Evolutionary conservation across 1,140 invertebrate genomes (phyloP).

Genomic region (Melitaea cinxia): DNA sequence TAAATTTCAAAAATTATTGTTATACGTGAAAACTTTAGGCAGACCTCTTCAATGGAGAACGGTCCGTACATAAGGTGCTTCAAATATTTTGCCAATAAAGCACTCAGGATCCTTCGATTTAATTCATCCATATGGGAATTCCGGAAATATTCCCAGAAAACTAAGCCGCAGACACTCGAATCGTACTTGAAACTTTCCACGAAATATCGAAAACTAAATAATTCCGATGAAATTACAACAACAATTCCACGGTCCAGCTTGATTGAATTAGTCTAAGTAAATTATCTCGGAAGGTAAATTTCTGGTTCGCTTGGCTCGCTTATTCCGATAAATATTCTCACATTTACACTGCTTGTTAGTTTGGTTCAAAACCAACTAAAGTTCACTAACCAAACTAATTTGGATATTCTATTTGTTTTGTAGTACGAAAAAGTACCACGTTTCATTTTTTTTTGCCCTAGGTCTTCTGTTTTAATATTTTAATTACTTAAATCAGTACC

Average conservation of each 20-base stretch:
- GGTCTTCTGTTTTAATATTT: too few relatives aligned
- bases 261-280: conserved; percentile 27
- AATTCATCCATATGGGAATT: conserved; percentile 16
- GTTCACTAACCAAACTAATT: too few relatives aligned
- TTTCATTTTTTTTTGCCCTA: too few relatives aligned
- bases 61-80: not conserved
- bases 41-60: not conserved
- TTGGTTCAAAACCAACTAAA: too few relatives aligned
- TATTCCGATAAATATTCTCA: not conserved
- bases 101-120: conserved; percentile 1
- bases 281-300: conserved; percentile 26
- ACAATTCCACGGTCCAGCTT: conserved; percentile 13
- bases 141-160: conserved; percentile 5
- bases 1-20: not conserved
- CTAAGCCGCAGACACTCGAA: not conserved
- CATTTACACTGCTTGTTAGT: too few relatives aligned
- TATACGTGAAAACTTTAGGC: not conserved
- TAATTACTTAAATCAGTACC: too few relatives aligned
- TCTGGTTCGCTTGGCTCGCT: not conserved
- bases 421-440: too few relatives aligned
- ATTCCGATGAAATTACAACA: conserved; percentile 29
- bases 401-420: too few relatives aligned
- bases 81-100: conserved; percentile 5
- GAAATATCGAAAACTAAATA: conserved; percentile 33
- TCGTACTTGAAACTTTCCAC: conserved; percentile 24